Evolutionary conservation across 2,113 vertebrate species (phyloP), one percentile per base, ranked within the genome.

Genomic region (Nestor notabilis): DNA sequence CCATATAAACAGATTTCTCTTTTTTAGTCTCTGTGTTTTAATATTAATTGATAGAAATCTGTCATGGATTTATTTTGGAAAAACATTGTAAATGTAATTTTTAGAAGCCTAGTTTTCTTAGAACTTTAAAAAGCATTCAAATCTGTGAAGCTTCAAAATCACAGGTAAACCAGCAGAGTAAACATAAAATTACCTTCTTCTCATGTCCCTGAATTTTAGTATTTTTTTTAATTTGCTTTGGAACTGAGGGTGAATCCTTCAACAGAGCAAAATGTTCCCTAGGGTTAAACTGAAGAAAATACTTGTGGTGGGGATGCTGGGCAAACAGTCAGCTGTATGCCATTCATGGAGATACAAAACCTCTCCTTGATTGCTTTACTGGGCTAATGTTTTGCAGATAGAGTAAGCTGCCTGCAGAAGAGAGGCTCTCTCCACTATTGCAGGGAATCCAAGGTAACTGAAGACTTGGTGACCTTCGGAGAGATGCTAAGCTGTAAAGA

Each of bases 51-150:
- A 27, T 35, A 63, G 7, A 80, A 69, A 56, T 11, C 13, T 61
- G 9, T 52, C 35, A 17, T 28, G 27, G 15, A 60, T 77, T 96
- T 76, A 63, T 83, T 96, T 86, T 69, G n/a, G 75, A 80, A 88
- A 5, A 37, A 0, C 19, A 70, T 31, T 85, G 25, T 71, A 63
- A 82, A 46, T 52, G 4, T 6, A 60, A 52, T 41, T 74, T 90
- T 68, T 71, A 23, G 35, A 87, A 82, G 11, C 2, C n/a, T 60
- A 9, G 9, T 13, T 77, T 69, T 69, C 13, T 20, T 78, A 52
- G 5, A 56, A 3, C 31, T 66, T 56, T 17, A 76, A 29, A 74
- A 90, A 50, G 10, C 5, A 33, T 13, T 46, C 18, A 64, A 17
- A 77, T 9, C 5, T 33, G 5, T 49, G 17, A 71, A 58, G 17